Conservation (phyloP, 2,888 invertebrate genomes). For the Lydus trimaculatus region DNA sequence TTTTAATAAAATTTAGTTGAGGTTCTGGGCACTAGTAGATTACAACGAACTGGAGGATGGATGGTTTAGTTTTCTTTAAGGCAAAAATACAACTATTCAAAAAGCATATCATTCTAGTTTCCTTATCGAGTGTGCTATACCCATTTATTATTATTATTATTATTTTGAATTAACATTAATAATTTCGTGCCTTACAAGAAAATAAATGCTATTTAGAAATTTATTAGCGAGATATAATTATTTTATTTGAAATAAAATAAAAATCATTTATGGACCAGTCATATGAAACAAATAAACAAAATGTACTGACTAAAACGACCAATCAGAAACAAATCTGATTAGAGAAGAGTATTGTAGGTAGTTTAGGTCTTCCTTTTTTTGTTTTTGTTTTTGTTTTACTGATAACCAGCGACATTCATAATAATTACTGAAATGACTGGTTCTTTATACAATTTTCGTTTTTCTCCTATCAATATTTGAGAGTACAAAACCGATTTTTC, state of each 20-base stretch:
- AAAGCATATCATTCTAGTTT: slow-evolving; percentile 33
- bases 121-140: neutral
- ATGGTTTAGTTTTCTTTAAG: neutral
- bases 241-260: neutral
- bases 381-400: neutral
- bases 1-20: slow-evolving; percentile 35
- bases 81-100: slow-evolving; percentile 25
- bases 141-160: neutral
- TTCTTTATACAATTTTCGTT: neutral
- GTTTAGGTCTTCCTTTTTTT: neutral
- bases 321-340: neutral
- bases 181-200: neutral
- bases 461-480: neutral
- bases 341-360: neutral
- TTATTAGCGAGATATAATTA: neutral
- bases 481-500: neutral
- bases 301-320: neutral
- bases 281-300: neutral
- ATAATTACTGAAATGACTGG: neutral
- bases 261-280: neutral
- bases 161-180: neutral
- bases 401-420: neutral
- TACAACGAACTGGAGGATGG: slow-evolving; percentile 32
- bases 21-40: slow-evolving; percentile 10
- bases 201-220: neutral